phyloP scores from a whole-genome alignment of 2,113 vertebrate genomes.

The Scytalopus superciliaris region DNA sequence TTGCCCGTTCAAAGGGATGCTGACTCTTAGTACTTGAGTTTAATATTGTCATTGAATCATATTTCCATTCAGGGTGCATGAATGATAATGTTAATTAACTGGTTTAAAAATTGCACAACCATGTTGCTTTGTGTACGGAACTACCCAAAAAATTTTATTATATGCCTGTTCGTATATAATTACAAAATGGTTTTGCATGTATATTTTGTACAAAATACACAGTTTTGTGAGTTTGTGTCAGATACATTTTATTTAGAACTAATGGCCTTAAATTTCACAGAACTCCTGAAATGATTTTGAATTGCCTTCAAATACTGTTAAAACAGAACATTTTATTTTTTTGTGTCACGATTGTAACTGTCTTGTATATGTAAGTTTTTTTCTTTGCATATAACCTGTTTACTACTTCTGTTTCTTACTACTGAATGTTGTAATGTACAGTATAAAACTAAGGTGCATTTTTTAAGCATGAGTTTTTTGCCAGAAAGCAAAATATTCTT shows the following conservation, averaged over 20 bases:
- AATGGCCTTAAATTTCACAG: conserved; percentile 98
- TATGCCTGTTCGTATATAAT: conserved; percentile 85
- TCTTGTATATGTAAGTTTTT: conserved; percentile 81
- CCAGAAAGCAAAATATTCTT: conserved; percentile 64
- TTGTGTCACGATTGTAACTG: conserved; percentile 84
- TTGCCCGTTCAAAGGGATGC: conserved; percentile 75
- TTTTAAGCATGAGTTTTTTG: conserved; percentile 88
- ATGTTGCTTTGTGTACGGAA: conserved; percentile 84
- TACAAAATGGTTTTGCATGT: conserved; percentile 91
- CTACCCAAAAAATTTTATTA: conserved; percentile 81
- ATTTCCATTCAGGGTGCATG: conserved; percentile 66
- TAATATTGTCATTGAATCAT: conserved; percentile 62
- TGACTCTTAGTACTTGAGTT: conserved; percentile 68
- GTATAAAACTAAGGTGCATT: conserved; percentile 77
- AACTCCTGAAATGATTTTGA: conserved; percentile 89
- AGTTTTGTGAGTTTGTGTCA: conserved; percentile 85
- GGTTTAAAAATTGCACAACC: conserved; percentile 67
- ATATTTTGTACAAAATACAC: conserved; percentile 92
- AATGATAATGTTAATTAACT: conserved; percentile 67
- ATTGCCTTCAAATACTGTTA: conserved; percentile 86
- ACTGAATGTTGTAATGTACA: conserved; percentile 83
- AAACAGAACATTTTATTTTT: conserved; percentile 75
- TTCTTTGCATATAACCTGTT: conserved; percentile 81
- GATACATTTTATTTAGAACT: conserved; percentile 83
- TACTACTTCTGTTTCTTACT: conserved; percentile 76